Conservation (phyloP, 1,140 invertebrate genomes). For the Scaptomyza montana region DNA sequence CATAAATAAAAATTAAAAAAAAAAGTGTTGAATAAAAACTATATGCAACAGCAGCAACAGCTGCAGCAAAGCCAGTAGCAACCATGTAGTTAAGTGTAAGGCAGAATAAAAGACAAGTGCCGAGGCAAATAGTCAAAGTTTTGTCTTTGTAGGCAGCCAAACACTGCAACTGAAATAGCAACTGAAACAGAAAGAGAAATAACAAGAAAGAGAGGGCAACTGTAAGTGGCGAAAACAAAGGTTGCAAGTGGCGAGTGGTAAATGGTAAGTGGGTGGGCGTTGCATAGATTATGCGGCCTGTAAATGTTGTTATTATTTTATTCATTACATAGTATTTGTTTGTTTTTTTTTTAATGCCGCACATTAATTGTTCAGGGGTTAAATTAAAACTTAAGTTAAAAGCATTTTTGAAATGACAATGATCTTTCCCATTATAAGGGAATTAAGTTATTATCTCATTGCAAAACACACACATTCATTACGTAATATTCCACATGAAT, state of each 20-base stretch:
- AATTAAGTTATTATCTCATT: too few species aligned
- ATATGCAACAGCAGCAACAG: constrained; percentile 21
- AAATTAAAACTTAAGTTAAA: not conserved
- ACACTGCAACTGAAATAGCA: constrained; percentile 33
- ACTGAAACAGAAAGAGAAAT: constrained; percentile 2
- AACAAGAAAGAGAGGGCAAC: not conserved
- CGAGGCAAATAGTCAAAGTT: constrained; percentile 80
- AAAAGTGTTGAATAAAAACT: constrained; percentile 65
- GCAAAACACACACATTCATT: not conserved
- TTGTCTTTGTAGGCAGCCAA: constrained; percentile 70
- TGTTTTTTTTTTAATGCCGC: not conserved
- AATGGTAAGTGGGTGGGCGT: constrained; percentile 22
- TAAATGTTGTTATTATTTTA: constrained; percentile 56
- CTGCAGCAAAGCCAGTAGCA: constrained; percentile 3
- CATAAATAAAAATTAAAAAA: constrained; percentile 82
- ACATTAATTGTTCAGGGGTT: not conserved
- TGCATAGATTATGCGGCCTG: constrained; percentile 67
- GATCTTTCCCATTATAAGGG: not conserved
- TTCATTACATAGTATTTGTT: not conserved
- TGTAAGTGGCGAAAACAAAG: constrained; percentile 4
- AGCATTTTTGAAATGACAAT: constrained; percentile 2
- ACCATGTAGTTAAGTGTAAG: constrained; percentile 59
- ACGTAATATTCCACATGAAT: too few species aligned
- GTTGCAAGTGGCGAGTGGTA: constrained; percentile 1
- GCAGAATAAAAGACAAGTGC: constrained; percentile 80